Percentiles rank a stretch among this genome's conserved stretches.
Conservation (phyloP, 2,888 invertebrate genomes). For the Camptogramma bilineatum region DNA sequence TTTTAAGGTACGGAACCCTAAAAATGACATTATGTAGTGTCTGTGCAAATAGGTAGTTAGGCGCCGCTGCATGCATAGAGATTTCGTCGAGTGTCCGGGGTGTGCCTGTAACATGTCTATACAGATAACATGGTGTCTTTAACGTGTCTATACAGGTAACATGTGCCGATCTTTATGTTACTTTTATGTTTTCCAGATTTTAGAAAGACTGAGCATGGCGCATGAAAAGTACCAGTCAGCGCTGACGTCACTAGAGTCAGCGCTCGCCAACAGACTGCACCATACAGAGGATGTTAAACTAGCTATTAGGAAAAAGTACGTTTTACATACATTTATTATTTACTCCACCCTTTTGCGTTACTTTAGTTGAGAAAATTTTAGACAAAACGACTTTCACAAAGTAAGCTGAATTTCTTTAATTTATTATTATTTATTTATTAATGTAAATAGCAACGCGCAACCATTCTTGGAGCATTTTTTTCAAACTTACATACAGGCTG, state of each 20-base stretch:
- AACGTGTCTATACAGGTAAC: background rate
- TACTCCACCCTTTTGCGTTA: too few relatives aligned
- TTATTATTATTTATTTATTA: background rate
- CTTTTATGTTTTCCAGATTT: conserved; percentile 85
- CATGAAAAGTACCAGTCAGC: conserved; percentile 92
- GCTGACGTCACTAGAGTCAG: conserved; percentile 88
- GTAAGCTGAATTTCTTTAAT: too few relatives aligned
- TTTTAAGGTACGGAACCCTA: too few relatives aligned
- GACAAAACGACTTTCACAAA: too few relatives aligned
- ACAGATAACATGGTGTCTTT: background rate
- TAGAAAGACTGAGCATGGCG: conserved; percentile 90
- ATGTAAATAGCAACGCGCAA: background rate
- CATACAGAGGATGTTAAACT: conserved; percentile 92
- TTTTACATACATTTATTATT: background rate
- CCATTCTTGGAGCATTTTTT: background rate
- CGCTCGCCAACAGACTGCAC: conserved; percentile 89
- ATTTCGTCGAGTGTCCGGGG: too few relatives aligned
- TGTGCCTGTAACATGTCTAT: background rate
- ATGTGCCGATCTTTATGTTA: too few relatives aligned
- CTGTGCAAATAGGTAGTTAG: too few relatives aligned
- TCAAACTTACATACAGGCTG: background rate
- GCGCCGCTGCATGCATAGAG: too few relatives aligned
- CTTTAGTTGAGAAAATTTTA: too few relatives aligned
- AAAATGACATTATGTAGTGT: too few relatives aligned
- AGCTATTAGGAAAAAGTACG: conserved; percentile 88